Percentiles rank a stretch among this genome's conserved stretches.
Evolutionary conservation across 2,888 invertebrate genomes (phyloP).

Genomic region (Candidula unifasciata): DNA sequence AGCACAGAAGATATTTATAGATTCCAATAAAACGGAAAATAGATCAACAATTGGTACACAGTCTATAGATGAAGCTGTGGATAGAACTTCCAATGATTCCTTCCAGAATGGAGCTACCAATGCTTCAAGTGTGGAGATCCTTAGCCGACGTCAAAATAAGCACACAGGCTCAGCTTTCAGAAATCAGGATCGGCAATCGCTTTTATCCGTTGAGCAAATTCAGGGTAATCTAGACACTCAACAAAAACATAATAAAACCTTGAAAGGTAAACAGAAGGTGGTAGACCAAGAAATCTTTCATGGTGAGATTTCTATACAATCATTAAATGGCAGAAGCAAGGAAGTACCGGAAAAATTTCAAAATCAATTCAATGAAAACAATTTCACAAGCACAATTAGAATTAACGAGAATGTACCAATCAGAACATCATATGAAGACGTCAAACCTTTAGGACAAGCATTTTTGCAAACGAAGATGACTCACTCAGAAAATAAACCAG

Average conservation of each 20-base stretch:
- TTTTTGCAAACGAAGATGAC: not conserved
- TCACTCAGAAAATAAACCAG: not conserved
- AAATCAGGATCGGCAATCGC: not conserved
- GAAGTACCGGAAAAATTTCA: not conserved
- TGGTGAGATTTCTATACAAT: not conserved
- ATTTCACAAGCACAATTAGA: not conserved
- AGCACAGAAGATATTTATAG: too few species aligned
- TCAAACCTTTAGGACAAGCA: not conserved
- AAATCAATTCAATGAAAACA: not conserved
- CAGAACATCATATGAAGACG: too few species aligned
- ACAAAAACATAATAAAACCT: too few species aligned
- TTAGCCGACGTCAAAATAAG: not conserved
- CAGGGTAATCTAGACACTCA: not conserved
- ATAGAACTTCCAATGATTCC: not conserved
- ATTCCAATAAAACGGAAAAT: not conserved
- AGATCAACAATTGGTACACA: not conserved
- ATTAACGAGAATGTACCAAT: not conserved
- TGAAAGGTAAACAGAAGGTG: not conserved
- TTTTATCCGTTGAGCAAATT: too few species aligned
- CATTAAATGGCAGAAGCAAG: not conserved
- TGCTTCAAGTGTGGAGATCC: not conserved
- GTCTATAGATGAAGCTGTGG: too few species aligned
- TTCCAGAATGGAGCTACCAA: too few species aligned
- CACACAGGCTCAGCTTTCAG: not conserved
- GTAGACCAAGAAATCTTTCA: not conserved